phyloP scores from a whole-genome alignment of 2,888 invertebrate species.

The Bellardia pandia region DNA sequence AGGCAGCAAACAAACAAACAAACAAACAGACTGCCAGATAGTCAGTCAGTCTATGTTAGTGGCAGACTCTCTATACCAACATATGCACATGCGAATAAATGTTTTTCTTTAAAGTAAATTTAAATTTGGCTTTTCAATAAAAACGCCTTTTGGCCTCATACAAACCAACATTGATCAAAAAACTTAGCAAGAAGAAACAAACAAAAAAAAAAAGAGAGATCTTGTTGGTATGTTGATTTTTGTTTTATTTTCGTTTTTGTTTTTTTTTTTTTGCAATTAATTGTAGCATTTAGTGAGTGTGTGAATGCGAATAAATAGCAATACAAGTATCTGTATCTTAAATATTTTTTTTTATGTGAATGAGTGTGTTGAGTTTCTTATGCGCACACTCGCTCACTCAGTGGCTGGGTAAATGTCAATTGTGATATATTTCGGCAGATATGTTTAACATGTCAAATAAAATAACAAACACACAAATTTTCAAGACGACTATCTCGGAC shows the following conservation, averaged over 20 bases:
- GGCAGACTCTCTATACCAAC: not conserved
- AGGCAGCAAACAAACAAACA: not conserved
- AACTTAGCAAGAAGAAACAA: not conserved
- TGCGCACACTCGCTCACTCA: constrained; percentile 56
- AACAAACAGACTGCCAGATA: constrained; percentile 12
- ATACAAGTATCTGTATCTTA: not conserved
- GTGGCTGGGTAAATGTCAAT: constrained; percentile 72
- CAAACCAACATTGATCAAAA: constrained; percentile 54
- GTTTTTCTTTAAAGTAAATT: constrained; percentile 49
- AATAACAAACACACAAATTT: constrained; percentile 63
- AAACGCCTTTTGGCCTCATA: constrained; percentile 68
- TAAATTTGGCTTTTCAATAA: constrained; percentile 64
- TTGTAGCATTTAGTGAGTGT: constrained; percentile 60
- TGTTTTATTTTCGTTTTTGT: not conserved
- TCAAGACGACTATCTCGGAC: constrained; percentile 44
- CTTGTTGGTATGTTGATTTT: constrained; percentile 45
- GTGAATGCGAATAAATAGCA: constrained; percentile 25
- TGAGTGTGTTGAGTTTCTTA: constrained; percentile 12
- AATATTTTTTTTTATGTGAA: not conserved
- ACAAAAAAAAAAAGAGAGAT: constrained; percentile 63
- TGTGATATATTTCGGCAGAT: constrained; percentile 73
- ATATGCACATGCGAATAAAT: not conserved
- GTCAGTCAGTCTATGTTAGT: not conserved
- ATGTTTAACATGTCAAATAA: constrained; percentile 72
- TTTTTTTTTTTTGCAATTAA: constrained; percentile 62